Base-by-base conservation (phyloP, 2,888 invertebrate genomes). In the Cheilosia impressa region DNA sequence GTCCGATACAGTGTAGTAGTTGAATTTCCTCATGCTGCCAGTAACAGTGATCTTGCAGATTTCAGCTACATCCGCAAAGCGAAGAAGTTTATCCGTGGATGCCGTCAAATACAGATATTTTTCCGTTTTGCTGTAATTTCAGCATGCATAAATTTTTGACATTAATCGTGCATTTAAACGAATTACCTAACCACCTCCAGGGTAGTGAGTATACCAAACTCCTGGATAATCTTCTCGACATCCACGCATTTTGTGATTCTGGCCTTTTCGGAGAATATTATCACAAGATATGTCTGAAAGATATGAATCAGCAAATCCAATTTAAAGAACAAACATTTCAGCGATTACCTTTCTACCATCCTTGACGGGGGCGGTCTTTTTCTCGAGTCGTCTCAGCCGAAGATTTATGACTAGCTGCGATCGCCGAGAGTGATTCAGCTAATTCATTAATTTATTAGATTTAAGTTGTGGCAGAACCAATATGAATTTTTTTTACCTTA, bases 31-130 rank as follows among this genome's bases (percentile, higher is more conserved):
- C 89, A 94, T 93, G 77, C 93, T 91, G 4, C 95, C 94, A 43
- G 92, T 92, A 17, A 91, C 91, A 82, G 95, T 95, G 87, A 90
- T 90, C 90, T 95, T 95, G 73, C 94, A 93, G 22, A 95, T 91
- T 89, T 95, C 95, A 88, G 94, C 93, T 82, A 94, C 94, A 91
- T 95, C 95, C 15, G 95, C 95, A 47, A 94, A 92, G 88, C 95
- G 95, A 27, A 95, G 91, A 73, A 95, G 93, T 88, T 94, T 95
- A 73, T 94, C 93, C 88, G 93, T 93, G 15, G 94, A 93, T 4
- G 95, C 95, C 4, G 95, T 93, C 45, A 95, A 90, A 89, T 95
- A 95, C 13, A 91, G 87, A 88, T 90, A 91, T 87, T 91, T 92
- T 88, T 92, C 92, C 22, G 89, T 89, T 88, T 91, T 91, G 58